Base-by-base conservation (phyloP, 2,113 vertebrate species). In the Lepidothrix coronata region DNA sequence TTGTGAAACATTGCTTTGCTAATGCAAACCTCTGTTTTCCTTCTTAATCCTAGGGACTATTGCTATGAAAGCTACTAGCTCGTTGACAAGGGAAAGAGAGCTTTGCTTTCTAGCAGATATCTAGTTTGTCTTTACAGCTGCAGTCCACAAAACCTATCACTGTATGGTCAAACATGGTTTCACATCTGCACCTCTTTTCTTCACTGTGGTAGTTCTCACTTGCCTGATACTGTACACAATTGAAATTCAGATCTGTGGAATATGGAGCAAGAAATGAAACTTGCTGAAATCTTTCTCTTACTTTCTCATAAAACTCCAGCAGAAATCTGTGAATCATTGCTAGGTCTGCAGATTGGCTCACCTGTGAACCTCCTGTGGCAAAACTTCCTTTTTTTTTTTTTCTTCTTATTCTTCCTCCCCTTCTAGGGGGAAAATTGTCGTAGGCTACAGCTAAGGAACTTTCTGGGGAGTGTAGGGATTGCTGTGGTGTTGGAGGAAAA, bases 31-130 rank as follows among this genome's bases (percentile, higher is more conserved):
- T 80, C 43, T 41, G 10, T 44, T 91, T 94, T 76, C 67, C 21
- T 83, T 73, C 75, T 73, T 18, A 27, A 1, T 90, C 43, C 22
- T 76, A n/a, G 39, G 35, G 33, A 43, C 49, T 82, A 3, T 70
- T 81, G 23, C 46, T 84, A 23, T 66, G 52, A 86, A 77, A 83
- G 33, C 59, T 86, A 16, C 76, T 66, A 62, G 24, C 5, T 91
- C 54, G 23, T 43, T 77, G 77, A 80, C 54, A 52, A 80, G n/a
- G 22, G 25, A 30, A 55, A 57, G 55, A 30, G 8, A 8, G 4
- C n/a, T 80, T 86, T 86, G 18, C 27, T 80, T 95, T 83, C 59
- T 86, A 80, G 49, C 41, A 86, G 55, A 70, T 58, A 57, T 73
- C 24, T 57, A 9, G 59, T 43, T 4, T 70, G 27, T 82, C 68